Conservation (phyloP, 2,113 vertebrate species). For the Eurystomus gularis region DNA sequence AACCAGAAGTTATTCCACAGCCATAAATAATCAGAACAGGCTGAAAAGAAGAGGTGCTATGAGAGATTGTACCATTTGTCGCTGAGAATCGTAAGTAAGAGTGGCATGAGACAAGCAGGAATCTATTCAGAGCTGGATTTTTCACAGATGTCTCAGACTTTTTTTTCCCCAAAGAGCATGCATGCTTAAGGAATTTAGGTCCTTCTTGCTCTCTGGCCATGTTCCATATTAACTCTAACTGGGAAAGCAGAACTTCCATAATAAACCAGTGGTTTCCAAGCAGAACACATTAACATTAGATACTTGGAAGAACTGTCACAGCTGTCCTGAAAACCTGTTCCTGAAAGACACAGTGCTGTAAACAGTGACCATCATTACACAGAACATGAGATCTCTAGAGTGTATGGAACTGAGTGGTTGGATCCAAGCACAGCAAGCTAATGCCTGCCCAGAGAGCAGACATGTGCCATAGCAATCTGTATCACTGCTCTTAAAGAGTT, state of each 20-base stretch:
- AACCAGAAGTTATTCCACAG: neutral
- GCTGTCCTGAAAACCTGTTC: neutral
- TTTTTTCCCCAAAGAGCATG: neutral
- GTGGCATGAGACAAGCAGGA: neutral
- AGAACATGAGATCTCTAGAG: neutral
- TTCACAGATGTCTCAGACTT: neutral
- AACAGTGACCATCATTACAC: neutral
- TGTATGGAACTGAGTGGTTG: neutral
- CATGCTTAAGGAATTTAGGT: neutral
- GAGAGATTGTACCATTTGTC: neutral
- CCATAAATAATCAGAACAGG: neutral
- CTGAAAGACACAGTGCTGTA: neutral
- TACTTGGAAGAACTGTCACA: neutral
- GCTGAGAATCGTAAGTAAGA: neutral
- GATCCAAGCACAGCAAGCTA: neutral
- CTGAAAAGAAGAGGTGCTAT: neutral
- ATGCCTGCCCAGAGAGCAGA: neutral
- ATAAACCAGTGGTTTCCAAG: neutral
- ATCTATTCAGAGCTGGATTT: neutral
- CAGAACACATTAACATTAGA: neutral
- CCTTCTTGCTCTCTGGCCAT: neutral
- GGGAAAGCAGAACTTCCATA: neutral
- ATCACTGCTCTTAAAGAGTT: neutral
- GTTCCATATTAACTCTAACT: neutral
- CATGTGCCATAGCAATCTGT: neutral